Percentiles rank a stretch among this genome's conserved stretches.
Evolutionary conservation across 2,888 invertebrate genomes (phyloP).

Genomic region (Drosophila monieri): DNA sequence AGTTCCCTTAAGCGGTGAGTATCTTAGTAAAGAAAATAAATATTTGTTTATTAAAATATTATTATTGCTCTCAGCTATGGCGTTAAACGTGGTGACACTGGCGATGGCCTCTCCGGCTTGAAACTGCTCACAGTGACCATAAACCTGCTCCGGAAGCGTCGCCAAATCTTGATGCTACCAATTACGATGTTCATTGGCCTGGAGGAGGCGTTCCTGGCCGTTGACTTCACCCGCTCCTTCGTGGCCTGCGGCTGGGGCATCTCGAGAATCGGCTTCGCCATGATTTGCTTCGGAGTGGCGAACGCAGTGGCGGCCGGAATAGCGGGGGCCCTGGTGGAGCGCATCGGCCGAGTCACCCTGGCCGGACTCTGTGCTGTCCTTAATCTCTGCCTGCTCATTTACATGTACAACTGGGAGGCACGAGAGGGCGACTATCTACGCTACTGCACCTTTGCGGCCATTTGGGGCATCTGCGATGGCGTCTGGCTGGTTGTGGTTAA

Average conservation of each 20-base stretch:
- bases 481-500: constrained; percentile 97
- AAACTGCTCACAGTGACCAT: constrained; percentile 90
- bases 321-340: constrained; percentile 91
- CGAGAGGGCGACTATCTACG: constrained; percentile 87
- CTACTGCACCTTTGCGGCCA: constrained; percentile 91
- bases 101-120: constrained; percentile 87
- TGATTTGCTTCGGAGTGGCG: constrained; percentile 96
- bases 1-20: constrained; percentile 90
- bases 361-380: constrained; percentile 90
- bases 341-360: constrained; percentile 90
- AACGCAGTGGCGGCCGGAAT: constrained; percentile 94
- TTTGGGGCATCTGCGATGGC: constrained; percentile 96
- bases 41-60: neutral
- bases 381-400: constrained; percentile 88
- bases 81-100: constrained; percentile 84
- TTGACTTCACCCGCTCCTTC: constrained; percentile 93
- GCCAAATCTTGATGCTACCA: constrained; percentile 93
- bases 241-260: constrained; percentile 95
- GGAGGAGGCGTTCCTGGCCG: constrained; percentile 96
- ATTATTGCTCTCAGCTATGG: constrained; percentile 85
- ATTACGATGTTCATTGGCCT: constrained; percentile 97
- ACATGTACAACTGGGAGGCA: constrained; percentile 90
- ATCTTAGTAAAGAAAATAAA: neutral
- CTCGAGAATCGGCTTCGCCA: constrained; percentile 95
- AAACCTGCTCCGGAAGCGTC: constrained; percentile 89